These are phyloP conservation scores for Orcinus orca DNA, from an alignment of 2,113 vertebrate genomes.

Conservation along the genomic window DNA sequence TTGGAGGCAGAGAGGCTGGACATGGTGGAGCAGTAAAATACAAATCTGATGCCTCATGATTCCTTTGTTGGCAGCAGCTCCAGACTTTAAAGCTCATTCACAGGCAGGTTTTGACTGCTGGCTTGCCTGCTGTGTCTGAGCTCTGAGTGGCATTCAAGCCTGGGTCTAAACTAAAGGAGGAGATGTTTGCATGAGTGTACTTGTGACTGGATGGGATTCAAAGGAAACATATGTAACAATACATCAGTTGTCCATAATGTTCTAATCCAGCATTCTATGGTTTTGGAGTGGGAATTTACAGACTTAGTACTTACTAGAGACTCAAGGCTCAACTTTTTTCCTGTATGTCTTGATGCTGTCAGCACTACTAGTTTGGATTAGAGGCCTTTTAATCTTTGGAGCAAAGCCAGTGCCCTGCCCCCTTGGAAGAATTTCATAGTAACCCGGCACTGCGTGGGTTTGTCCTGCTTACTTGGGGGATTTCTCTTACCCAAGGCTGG, in stretches of 20 bases:
- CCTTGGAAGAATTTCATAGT: background rate
- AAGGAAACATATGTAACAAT: background rate
- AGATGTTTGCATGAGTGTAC: background rate
- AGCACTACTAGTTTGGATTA: background rate
- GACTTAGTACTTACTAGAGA: background rate
- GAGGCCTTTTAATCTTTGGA: background rate
- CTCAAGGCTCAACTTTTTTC: background rate
- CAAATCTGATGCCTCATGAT: background rate
- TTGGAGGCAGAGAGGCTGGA: background rate
- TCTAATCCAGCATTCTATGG: background rate
- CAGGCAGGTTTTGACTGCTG: background rate
- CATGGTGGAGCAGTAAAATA: background rate
- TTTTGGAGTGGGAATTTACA: conserved; percentile 3
- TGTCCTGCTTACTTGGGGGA: background rate
- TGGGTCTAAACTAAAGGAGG: background rate
- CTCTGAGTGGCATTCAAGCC: background rate
- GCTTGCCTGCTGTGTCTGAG: background rate
- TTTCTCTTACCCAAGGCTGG: background rate
- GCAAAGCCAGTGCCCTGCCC: background rate
- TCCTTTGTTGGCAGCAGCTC: background rate
- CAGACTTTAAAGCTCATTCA: background rate
- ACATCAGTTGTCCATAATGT: background rate
- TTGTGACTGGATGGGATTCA: background rate
- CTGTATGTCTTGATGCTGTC: background rate
- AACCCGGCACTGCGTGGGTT: background rate